phyloP scores from a whole-genome alignment of 2,797 vertebrate species.

The Pseudocheirus occidentalis region DNA sequence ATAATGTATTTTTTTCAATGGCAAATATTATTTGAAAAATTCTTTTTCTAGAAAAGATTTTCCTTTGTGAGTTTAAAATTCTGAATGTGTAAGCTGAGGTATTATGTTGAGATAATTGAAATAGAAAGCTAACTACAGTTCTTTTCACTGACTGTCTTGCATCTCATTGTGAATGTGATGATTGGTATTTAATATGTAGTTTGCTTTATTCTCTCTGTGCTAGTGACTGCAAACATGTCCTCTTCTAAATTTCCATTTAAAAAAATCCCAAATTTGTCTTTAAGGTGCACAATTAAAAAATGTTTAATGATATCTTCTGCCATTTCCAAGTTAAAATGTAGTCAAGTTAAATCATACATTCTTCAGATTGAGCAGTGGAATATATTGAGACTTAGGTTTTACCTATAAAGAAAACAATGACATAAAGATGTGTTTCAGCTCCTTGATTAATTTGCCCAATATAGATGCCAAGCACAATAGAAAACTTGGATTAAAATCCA shows the following conservation, averaged over 20 bases:
- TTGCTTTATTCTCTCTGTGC: constrained; percentile 50
- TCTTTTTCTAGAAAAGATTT: constrained; percentile 60
- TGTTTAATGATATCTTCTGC: not conserved
- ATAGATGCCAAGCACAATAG: not conserved
- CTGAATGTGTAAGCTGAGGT: constrained; percentile 7
- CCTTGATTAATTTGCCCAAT: not conserved
- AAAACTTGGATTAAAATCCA: not conserved
- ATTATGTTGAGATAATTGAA: constrained; percentile 25
- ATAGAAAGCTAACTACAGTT: constrained; percentile 42
- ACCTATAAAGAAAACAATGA: not conserved
- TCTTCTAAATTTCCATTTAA: not conserved
- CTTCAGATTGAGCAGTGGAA: not conserved
- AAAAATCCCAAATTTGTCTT: not conserved
- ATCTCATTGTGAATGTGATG: constrained; percentile 15
- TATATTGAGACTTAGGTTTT: not conserved
- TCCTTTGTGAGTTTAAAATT: constrained; percentile 42
- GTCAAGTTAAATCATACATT: not conserved
- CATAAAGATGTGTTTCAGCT: not conserved
- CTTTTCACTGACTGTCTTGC: constrained; percentile 51
- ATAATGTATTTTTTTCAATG: constrained; percentile 33
- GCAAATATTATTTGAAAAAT: constrained; percentile 51
- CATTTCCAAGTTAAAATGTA: not conserved
- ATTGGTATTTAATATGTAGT: constrained; percentile 17
- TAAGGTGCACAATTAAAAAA: not conserved
- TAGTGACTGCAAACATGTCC: constrained; percentile 7